Base-by-base conservation (phyloP, 1,140 invertebrate species). In the Eumaeus atala region DNA sequence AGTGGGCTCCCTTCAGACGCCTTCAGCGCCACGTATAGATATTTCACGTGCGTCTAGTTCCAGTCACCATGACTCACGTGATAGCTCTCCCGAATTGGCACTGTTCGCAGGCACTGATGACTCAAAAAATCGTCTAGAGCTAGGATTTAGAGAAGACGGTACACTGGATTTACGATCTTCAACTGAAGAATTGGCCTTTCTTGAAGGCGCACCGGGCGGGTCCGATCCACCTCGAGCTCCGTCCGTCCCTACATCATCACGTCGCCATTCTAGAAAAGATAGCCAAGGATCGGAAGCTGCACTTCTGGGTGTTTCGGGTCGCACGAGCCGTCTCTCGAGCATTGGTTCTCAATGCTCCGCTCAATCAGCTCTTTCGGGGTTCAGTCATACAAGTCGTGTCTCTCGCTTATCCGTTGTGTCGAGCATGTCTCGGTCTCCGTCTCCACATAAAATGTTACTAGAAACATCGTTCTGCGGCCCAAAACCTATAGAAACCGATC, bases 381-480 rank as follows among this genome's bases (percentile, higher is more conserved):
- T 82, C 66, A 81, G 80, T 51, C 78, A 81, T 54, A 66, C 72
- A 48, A 89, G 88, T 70, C 86, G 88, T 12, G 69, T 90, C 10
- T 91, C 90, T 17, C 90, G 92, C 54, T 89, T 93, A 1, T 94
- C 93, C 0, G 92, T 92, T 0, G 90, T 92, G 3, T 93, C 92
- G 1, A 92, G 91, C 0, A 87, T 88, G 7, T 91, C 89, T 8
- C 90, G 94, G 52, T 96, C 94, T 8, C 94, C 95, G 0, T 96
- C 95, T 28, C 95, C 95, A 5, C 95, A 96, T 84, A 94, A 93
- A 81, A 96, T 95, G 90, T 84, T 96, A 16, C 87, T 96, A 16
- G 95, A 96, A 84, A 96, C 95, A 0, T 96, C 95, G 0, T 96
- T 96, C 74, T 96, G 95, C 71, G 95, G 95, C 0, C 92, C 92